phyloP scores from a whole-genome alignment of 2,888 invertebrate species.

The Cyrtodaria siliqua region DNA sequence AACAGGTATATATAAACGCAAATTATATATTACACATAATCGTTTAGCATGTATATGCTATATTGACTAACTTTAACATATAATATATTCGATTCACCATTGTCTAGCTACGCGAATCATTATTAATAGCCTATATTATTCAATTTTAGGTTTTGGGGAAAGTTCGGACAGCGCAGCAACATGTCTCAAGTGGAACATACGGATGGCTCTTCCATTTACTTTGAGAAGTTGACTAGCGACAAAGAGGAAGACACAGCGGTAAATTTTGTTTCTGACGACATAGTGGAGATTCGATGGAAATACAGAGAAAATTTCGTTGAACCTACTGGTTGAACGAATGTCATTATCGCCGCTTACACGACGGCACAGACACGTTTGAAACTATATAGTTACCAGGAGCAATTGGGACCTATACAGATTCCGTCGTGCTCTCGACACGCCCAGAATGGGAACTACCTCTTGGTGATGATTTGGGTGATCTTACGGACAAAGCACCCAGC shows the following conservation, averaged over 20 bases:
- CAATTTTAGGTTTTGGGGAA: too few relatives aligned
- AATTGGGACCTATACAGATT: conserved; percentile 3
- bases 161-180: too few relatives aligned
- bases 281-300: conserved; percentile 12
- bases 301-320: conserved; percentile 25
- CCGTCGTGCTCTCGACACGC: not conserved
- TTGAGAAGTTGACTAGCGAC: conserved; percentile 15
- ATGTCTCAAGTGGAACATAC: too few relatives aligned
- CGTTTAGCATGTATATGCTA: too few relatives aligned
- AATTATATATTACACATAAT: too few relatives aligned
- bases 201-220: conserved; percentile 3
- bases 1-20: too few relatives aligned
- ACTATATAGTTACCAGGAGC: conserved; percentile 25
- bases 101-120: too few relatives aligned
- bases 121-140: too few relatives aligned
- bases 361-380: too few relatives aligned
- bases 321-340: conserved; percentile 23
- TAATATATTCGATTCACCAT: too few relatives aligned
- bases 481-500: not conserved
- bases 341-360: conserved; percentile 30
- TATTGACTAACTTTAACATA: too few relatives aligned
- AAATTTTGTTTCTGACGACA: conserved; percentile 12
- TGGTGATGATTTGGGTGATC: not conserved
- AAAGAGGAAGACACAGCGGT: conserved; percentile 12
- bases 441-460: too few relatives aligned